Evolutionary conservation across 2,797 vertebrate species (phyloP), one percentile per base, ranked within the genome.

Genomic region (Acanthurus tractus): DNA sequence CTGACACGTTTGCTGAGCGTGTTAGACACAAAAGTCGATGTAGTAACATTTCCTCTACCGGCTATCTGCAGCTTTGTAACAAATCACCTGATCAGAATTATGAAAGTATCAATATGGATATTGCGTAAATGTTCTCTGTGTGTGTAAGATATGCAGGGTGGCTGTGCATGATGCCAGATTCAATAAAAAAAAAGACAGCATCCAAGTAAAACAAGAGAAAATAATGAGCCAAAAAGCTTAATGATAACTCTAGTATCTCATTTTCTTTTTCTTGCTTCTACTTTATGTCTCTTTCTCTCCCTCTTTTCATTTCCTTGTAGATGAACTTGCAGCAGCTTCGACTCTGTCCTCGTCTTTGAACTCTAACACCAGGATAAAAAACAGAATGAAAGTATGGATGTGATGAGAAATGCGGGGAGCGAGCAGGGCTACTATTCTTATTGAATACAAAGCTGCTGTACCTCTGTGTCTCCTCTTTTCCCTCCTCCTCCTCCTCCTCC

Each of bases 331-430:
- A 4, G 50, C 61, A n/a, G 68, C 23, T 2, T 38, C 45, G 1
- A 64, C 42, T 1, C 76, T 18, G 54, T 55, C 52, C 59, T 74
- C 36, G 11, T 57, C 69, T 79, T 73, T 86, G 77, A 84, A 75
- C 69, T 71, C 45, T 82, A 85, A 84, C 69, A 76, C 61, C 56
- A 18, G 62, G 53, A 83, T 84, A 34, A 42, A 85, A 50, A 62
- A 52, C 64, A 57, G 56, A 81, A 74, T 76, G 55, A 70, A 74
- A 79, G 76, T 13, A 10, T 56, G 61, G 74, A 73, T 70, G 46
- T 70, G 70, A 82, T 72, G 71, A 65, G 55, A 80, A 53, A 67
- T 38, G 42, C 36, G 20, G 50, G 2, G 50, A 65, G 22, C 2
- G 63, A 57, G 74, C 49, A 12, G 20, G 42, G 49, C 65, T 64